Conservation (phyloP, 2,797 vertebrate genomes). For the Hyperoplus lanceolatus region DNA sequence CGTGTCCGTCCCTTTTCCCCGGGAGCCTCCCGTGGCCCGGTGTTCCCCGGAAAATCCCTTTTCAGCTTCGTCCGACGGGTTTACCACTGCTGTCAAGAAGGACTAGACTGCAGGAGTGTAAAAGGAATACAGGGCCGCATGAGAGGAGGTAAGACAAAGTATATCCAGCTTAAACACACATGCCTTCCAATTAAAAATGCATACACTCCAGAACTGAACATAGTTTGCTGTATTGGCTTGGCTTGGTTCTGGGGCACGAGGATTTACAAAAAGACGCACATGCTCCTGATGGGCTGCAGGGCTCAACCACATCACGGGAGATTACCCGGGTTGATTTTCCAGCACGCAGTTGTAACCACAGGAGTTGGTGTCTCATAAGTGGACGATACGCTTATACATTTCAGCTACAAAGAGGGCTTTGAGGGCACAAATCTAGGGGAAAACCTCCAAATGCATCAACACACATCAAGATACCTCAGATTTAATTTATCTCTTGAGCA, state of each 20-base stretch:
- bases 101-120: constrained; percentile 80
- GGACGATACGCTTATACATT: neutral
- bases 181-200: rapidly evolving
- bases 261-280: neutral
- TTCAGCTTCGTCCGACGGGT: constrained; percentile 83
- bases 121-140: constrained; percentile 86
- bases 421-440: neutral
- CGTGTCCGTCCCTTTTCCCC: constrained; percentile 63
- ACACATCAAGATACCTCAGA: neutral
- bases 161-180: neutral
- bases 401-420: neutral
- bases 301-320: neutral
- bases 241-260: neutral
- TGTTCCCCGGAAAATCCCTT: constrained; percentile 85
- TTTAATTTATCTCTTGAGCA: neutral
- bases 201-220: neutral
- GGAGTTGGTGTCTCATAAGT: neutral
- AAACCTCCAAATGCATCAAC: neutral
- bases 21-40: constrained; percentile 44
- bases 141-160: constrained; percentile 75
- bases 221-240: neutral
- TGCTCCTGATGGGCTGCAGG: neutral
- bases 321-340: neutral
- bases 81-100: constrained; percentile 86
- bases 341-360: neutral